These are phyloP conservation scores for Empis livida DNA, from an alignment of 2,888 invertebrate species.

Conservation along the genomic window DNA sequence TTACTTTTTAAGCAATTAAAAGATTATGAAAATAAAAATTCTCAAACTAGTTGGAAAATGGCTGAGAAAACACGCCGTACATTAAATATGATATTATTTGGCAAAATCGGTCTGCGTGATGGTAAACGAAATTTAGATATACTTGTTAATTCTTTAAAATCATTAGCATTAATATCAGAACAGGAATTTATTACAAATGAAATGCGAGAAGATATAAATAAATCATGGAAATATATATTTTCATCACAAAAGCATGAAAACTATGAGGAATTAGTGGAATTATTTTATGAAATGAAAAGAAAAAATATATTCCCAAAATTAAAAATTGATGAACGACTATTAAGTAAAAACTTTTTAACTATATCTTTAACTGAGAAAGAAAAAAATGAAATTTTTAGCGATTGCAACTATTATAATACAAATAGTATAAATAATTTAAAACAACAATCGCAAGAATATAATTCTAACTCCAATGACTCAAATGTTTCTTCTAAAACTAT, in stretches of 20 bases:
- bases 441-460: not conserved
- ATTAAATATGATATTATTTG: conserved; percentile 45
- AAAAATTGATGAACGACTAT: conserved; percentile 22
- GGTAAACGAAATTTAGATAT: conserved; percentile 39
- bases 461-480: conserved; percentile 9
- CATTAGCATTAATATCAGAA: conserved; percentile 22
- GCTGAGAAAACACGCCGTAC: conserved; percentile 39
- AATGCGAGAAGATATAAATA: conserved; percentile 39
- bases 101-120: conserved; percentile 44
- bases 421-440: conserved; percentile 5
- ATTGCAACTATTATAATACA: not conserved
- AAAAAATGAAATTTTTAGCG: conserved; percentile 12
- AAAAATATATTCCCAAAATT: conserved; percentile 23
- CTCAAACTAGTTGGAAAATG: conserved; percentile 31
- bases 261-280: conserved; percentile 23
- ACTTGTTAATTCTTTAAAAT: conserved; percentile 29
- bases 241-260: conserved; percentile 31
- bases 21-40: conserved; percentile 36
- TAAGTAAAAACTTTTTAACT: conserved; percentile 18
- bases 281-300: conserved; percentile 19
- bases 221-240: conserved; percentile 42
- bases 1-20: conserved; percentile 36
- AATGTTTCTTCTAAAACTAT: conserved; percentile 1
- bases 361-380: conserved; percentile 14
- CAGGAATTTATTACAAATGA: conserved; percentile 31